Conservation (phyloP, 2,888 invertebrate species). For the Melanotus villosus region DNA sequence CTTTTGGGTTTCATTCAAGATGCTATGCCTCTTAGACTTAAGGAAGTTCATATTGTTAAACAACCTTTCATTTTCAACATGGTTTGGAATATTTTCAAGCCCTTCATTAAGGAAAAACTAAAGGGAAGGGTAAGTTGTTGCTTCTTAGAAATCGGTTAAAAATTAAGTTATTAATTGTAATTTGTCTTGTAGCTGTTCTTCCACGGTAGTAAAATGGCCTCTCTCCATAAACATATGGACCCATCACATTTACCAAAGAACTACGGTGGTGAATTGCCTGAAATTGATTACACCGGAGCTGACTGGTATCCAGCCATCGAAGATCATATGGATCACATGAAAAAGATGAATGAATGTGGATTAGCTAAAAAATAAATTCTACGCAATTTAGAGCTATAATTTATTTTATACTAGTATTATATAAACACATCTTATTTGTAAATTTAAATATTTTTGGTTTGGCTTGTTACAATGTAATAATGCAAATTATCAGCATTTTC, state of each 20-base stretch:
- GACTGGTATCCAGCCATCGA: conserved; percentile 84
- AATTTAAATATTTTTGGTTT: too few relatives aligned
- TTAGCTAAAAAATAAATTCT: conserved; percentile 69
- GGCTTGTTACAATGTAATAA: too few relatives aligned
- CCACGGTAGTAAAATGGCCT: conserved; percentile 86
- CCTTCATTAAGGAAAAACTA: conserved; percentile 86
- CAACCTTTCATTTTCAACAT: conserved; percentile 88
- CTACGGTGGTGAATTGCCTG: conserved; percentile 82
- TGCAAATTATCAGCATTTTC: too few relatives aligned
- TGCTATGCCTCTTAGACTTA: conserved; percentile 87
- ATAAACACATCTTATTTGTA: too few relatives aligned
- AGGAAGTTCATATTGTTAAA: conserved; percentile 89
- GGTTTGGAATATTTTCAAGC: conserved; percentile 89
- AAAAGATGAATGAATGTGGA: conserved; percentile 80
- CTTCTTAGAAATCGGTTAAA: not conserved
- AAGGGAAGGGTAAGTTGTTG: conserved; percentile 78
- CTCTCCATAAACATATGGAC: conserved; percentile 80
- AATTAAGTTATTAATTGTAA: not conserved
- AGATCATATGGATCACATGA: conserved; percentile 76
- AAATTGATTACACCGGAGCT: conserved; percentile 82
- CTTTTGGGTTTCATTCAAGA: conserved; percentile 88
- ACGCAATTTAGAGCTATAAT: conserved; percentile 10
- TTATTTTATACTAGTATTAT: conserved; percentile 9
- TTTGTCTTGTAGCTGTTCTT: conserved; percentile 77
- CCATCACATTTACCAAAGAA: conserved; percentile 80